Percentiles rank a stretch among this genome's conserved stretches.
These are phyloP conservation scores for Microctonus aethiopoides DNA, from an alignment of 2,888 invertebrate species.

Conservation along the genomic window DNA sequence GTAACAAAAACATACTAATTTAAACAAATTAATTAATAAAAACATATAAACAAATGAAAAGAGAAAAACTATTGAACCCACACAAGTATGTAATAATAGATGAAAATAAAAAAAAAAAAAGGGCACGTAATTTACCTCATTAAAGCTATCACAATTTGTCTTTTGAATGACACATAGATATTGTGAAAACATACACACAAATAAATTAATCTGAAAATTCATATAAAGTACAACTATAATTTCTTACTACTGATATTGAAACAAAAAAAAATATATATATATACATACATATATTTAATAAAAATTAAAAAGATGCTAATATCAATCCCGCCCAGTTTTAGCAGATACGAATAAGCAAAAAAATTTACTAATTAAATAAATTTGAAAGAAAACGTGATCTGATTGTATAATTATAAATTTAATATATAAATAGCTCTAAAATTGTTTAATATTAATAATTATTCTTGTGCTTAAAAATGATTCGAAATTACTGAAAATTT, in stretches of 20 bases:
- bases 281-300: slow-evolving; percentile 56
- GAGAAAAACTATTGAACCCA: neutral
- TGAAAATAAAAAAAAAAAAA: neutral
- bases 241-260: slow-evolving; percentile 54
- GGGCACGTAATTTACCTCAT: slow-evolving; percentile 4
- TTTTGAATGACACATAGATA: neutral
- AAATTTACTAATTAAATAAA: neutral
- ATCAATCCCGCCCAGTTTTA: neutral
- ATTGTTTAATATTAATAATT: neutral
- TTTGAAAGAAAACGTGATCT: slow-evolving; percentile 17
- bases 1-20: neutral
- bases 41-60: neutral
- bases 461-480: slow-evolving; percentile 1
- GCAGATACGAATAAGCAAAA: neutral
- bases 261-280: slow-evolving; percentile 40
- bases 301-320: slow-evolving; percentile 30
- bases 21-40: neutral
- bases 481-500: neutral
- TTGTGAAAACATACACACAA: neutral
- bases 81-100: neutral
- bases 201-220: neutral
- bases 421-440: neutral
- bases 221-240: slow-evolving; percentile 61
- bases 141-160: neutral
- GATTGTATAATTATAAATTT: neutral